These are phyloP conservation scores for Dorcus hopei DNA, from an alignment of 2,888 invertebrate genomes.

Conservation along the genomic window DNA sequence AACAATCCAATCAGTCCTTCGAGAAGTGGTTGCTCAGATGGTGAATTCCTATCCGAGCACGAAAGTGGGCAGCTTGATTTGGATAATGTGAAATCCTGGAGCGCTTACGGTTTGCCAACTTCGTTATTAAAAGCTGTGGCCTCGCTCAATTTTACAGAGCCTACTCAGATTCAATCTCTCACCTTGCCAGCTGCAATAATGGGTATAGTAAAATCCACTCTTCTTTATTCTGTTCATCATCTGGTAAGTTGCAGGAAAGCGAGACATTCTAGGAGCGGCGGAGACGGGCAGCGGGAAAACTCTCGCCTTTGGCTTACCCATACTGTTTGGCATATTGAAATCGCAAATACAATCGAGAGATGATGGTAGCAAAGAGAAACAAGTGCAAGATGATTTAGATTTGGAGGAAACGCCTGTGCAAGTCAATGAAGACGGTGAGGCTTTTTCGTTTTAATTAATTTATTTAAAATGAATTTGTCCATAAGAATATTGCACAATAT, in stretches of 20 bases:
- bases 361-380: slow-evolving; percentile 15
- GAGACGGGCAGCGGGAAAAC: slow-evolving; percentile 99
- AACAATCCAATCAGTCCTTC: slow-evolving; percentile 8
- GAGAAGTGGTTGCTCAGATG: background rate
- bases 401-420: slow-evolving; percentile 21
- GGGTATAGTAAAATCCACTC: slow-evolving; percentile 51
- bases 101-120: slow-evolving; percentile 65
- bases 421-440: slow-evolving; percentile 27
- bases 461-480: background rate
- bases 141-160: slow-evolving; percentile 73
- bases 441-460: background rate
- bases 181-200: slow-evolving; percentile 80
- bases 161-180: slow-evolving; percentile 85
- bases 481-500: no score
- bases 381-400: slow-evolving; percentile 19
- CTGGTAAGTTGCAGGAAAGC: slow-evolving; percentile 53
- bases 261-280: slow-evolving; percentile 96
- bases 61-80: background rate
- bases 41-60: background rate
- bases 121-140: slow-evolving; percentile 69
- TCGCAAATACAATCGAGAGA: slow-evolving; percentile 31
- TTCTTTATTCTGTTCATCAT: no score
- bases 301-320: slow-evolving; percentile 93
- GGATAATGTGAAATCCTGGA: slow-evolving; percentile 59
- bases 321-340: slow-evolving; percentile 80